Conservation (phyloP, 2,113 vertebrate genomes). For the Bubo bubo region DNA sequence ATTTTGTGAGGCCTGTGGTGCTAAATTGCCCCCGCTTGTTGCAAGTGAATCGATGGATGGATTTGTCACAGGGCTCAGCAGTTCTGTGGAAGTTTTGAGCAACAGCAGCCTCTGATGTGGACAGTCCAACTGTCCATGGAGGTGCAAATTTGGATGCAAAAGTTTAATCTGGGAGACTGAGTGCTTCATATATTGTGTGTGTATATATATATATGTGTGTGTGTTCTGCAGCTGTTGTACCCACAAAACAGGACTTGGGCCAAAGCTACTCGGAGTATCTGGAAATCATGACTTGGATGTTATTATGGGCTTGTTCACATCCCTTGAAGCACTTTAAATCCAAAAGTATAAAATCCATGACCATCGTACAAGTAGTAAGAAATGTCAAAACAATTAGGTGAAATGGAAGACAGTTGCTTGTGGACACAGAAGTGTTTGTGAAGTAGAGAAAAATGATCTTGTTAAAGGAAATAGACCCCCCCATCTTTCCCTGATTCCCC, state of each 20-base stretch:
- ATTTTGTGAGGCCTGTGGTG: conserved; percentile 31
- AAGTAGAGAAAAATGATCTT: background rate
- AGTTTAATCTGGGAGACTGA: background rate
- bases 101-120: background rate
- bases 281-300: background rate
- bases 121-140: background rate
- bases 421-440: background rate
- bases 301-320: background rate
- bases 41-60: background rate
- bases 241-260: background rate
- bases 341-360: fast-evolving
- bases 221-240: background rate
- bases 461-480: background rate
- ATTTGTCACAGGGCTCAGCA: conserved; percentile 33
- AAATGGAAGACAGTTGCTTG: background rate
- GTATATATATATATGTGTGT: fast-evolving
- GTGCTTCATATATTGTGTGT: fast-evolving
- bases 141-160: background rate
- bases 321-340: background rate
- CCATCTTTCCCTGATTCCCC: no score
- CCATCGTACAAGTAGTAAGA: fast-evolving
- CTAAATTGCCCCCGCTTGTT: conserved; percentile 25
- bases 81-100: background rate
- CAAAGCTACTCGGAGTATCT: background rate
- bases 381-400: background rate